Evolutionary conservation across 2,113 vertebrate species (phyloP), one percentile per base, ranked within the genome.

Genomic region (Dipodomys spectabilis): DNA sequence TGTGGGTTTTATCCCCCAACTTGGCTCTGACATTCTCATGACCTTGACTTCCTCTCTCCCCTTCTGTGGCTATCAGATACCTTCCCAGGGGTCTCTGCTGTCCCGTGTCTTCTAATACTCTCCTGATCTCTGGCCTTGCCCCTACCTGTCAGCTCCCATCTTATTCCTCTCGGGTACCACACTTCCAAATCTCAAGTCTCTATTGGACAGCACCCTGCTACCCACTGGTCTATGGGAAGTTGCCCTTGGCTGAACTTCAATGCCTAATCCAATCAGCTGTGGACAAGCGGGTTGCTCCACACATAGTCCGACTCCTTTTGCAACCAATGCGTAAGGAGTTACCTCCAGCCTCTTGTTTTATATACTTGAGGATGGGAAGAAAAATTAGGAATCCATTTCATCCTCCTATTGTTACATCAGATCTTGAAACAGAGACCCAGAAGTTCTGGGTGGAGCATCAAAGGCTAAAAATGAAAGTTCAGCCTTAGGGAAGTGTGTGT

Each of bases 341-440:
- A 30, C 49, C 53, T 83, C 32, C 13, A 72, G 73, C 6, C 57
- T 62, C 44, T 44, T 83, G 83, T 44, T 82, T 86, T 86, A 67
- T 28, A n/a, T n/a, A 64, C 53, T 62, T 62, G 25, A n/a, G 32
- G 2, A 25, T 39, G 4, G 23, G 62, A 12, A 49, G 20, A 60
- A 84, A 25, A 87, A 60, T 15, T 7, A 7, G 67, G n/a, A 75
- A 10, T 81, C 73, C 15, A 60, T 23, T 25, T 85, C 25, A 15
- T 39, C 5, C 28, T 45, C 27, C 11, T 20, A 39, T 39, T 39
- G 39, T 6, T 39, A 6, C 62, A 65, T 77, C 22, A 74, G 45
- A 91, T 32, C 49, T 88, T 74, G 64, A 96, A 88, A 78, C 72
- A 89, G 91, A 96, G 82, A 28, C 45, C 81, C 19, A 25, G 22